Percentiles rank a stretch among this genome's conserved stretches.
Evolutionary conservation across 1,140 invertebrate genomes (phyloP).

Genomic region (Drosophila ficusphila): DNA sequence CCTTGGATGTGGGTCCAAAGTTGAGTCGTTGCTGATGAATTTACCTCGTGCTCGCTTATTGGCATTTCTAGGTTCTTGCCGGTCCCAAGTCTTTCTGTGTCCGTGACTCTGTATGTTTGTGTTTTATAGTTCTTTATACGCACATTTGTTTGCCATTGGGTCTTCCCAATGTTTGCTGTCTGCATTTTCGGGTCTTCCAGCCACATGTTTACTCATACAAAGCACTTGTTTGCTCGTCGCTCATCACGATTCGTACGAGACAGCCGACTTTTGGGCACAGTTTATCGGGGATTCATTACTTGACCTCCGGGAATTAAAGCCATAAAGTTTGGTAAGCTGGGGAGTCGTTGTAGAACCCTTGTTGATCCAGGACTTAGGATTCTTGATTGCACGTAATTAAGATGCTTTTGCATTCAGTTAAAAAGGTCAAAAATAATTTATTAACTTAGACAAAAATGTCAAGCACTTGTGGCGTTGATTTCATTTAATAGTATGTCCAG

Average conservation of each 20-base stretch:
- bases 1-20: conserved; percentile 37
- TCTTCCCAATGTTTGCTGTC: conserved; percentile 26
- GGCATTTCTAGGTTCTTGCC: conserved; percentile 47
- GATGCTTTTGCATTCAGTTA: too few relatives aligned
- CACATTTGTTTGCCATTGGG: conserved; percentile 30
- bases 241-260: not conserved
- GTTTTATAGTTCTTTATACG: conserved; percentile 22
- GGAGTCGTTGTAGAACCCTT: not conserved
- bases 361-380: not conserved
- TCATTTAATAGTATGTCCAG: too few relatives aligned
- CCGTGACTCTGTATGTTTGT: not conserved
- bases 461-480: too few relatives aligned
- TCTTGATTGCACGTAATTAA: too few relatives aligned
- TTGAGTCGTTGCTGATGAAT: conserved; percentile 14
- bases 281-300: conserved; percentile 10
- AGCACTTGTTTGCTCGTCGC: conserved; percentile 28
- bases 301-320: conserved; percentile 3
- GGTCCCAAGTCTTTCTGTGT: not conserved
- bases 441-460: too few relatives aligned
- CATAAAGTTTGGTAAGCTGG: not conserved
- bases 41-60: conserved; percentile 37
- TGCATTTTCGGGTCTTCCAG: conserved; percentile 30
- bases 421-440: too few relatives aligned
- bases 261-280: not conserved
- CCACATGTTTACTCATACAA: conserved; percentile 19